Percentiles rank a stretch among this genome's conserved stretches.
Conservation (phyloP, 2,888 invertebrate genomes). For the Willowsia nigromaculata region DNA sequence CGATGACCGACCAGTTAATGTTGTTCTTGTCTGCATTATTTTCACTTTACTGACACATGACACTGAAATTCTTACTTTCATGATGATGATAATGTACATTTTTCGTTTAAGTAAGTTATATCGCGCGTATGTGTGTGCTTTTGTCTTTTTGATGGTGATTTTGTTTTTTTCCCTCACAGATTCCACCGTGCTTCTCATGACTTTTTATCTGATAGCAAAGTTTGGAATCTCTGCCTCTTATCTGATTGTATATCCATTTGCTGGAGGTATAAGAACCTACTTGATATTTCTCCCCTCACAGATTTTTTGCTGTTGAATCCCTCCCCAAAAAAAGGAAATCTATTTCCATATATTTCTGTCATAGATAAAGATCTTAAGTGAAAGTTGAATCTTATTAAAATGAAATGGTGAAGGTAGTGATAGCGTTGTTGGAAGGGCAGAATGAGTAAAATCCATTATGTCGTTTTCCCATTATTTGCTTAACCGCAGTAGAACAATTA, state of each 20-base stretch:
- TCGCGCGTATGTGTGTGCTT: background rate
- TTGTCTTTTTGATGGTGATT: background rate
- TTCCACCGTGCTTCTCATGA: conserved; percentile 87
- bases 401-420: background rate
- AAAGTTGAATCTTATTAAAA: conserved; percentile 10
- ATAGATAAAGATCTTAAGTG: conserved; percentile 23
- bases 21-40: conserved; percentile 45
- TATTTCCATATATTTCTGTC: conserved; percentile 29
- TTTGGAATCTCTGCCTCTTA: conserved; percentile 94
- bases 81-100: background rate
- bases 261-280: conserved; percentile 16
- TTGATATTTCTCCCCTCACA: background rate
- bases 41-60: conserved; percentile 51
- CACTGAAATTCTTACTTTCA: conserved; percentile 38
- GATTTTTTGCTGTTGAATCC: background rate
- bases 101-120: background rate
- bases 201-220: conserved; percentile 87
- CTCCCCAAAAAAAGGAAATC: background rate
- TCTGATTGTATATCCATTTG: conserved; percentile 90
- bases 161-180: conserved; percentile 82
- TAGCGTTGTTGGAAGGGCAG: background rate
- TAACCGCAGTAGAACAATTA: conserved; percentile 29
- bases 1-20: conserved; percentile 34
- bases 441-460: background rate
- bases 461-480: background rate